Percentiles rank a stretch among this genome's conserved stretches.
These are phyloP conservation scores for Paracanthobrama guichenoti DNA, from an alignment of 2,113 vertebrate genomes.

Conservation along the genomic window DNA sequence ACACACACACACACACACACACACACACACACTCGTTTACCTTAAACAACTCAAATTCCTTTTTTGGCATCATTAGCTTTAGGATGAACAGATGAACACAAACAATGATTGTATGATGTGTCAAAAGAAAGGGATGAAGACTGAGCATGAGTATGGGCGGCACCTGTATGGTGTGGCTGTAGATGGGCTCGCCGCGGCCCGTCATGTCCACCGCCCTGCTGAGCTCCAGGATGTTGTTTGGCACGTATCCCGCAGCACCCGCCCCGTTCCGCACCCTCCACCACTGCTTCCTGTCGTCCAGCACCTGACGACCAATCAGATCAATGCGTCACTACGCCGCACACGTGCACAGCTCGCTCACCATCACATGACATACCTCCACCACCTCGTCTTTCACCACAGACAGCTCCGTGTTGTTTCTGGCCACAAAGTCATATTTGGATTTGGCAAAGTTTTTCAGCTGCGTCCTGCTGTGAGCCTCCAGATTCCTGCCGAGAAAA, in stretches of 20 bases:
- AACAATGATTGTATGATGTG: not conserved
- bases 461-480: constrained; percentile 71
- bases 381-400: constrained; percentile 90
- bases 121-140: not conserved
- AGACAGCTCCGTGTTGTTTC: constrained; percentile 92
- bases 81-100: constrained; percentile 44
- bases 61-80: constrained; percentile 99
- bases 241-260: constrained; percentile 89
- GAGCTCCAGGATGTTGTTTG: constrained; percentile 95
- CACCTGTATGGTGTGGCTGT: constrained; percentile 94
- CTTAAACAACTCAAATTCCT: constrained; percentile 99
- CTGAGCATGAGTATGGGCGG: too few species aligned
- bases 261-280: constrained; percentile 90
- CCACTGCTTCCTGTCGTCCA: constrained; percentile 96
- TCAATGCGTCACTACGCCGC: too few species aligned
- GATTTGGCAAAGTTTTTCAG: constrained; percentile 88
- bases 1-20: constrained; percentile 24
- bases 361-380: constrained; percentile 77
- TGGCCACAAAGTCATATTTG: constrained; percentile 91
- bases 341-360: not conserved
- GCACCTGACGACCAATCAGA: constrained; percentile 10
- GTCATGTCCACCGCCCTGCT: constrained; percentile 76
- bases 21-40: constrained; percentile 73
- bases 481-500: constrained; percentile 74
- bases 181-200: constrained; percentile 80